Conservation (phyloP, 2,888 invertebrate species). For the Rhabditoides inermis region DNA sequence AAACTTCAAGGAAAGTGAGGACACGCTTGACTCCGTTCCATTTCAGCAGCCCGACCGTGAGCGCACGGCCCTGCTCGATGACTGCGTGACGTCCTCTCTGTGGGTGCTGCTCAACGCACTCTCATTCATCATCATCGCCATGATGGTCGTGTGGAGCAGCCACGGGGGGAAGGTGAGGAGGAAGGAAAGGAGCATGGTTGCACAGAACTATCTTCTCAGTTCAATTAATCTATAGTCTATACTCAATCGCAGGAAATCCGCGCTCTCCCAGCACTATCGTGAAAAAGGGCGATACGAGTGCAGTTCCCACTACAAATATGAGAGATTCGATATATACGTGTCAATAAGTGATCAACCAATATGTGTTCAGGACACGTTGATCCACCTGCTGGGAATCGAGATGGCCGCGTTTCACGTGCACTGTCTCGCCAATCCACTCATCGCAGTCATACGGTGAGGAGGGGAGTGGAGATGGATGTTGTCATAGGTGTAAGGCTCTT, state of each 20-base stretch:
- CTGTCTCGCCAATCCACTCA: conserved; percentile 30
- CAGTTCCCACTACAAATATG: too few species aligned
- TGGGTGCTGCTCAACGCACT: conserved; percentile 28
- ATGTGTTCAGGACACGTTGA: conserved; percentile 12
- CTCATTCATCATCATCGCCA: conserved; percentile 30
- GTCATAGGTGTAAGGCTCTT: conserved; percentile 23
- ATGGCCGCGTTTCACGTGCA: conserved; percentile 28
- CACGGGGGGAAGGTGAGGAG: conserved; percentile 5
- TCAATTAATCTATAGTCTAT: too few species aligned
- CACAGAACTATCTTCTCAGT: too few species aligned
- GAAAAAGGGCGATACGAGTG: too few species aligned
- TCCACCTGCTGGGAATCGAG: conserved; percentile 24
- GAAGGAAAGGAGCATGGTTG: too few species aligned
- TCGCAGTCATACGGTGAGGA: conserved; percentile 26
- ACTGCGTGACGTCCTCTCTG: conserved; percentile 24
- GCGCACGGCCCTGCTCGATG: conserved; percentile 15
- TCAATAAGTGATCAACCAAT: not conserved
- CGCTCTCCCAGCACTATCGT: too few species aligned
- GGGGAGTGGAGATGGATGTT: conserved; percentile 16
- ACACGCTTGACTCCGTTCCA: too few species aligned
- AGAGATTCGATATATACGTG: too few species aligned
- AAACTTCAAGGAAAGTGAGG: too few species aligned
- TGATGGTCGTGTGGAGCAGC: conserved; percentile 30
- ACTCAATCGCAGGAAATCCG: too few species aligned
- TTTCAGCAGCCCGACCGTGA: too few species aligned